Base-by-base conservation (phyloP, 1,140 invertebrate genomes). In the Drosophila parabipectinata region DNA sequence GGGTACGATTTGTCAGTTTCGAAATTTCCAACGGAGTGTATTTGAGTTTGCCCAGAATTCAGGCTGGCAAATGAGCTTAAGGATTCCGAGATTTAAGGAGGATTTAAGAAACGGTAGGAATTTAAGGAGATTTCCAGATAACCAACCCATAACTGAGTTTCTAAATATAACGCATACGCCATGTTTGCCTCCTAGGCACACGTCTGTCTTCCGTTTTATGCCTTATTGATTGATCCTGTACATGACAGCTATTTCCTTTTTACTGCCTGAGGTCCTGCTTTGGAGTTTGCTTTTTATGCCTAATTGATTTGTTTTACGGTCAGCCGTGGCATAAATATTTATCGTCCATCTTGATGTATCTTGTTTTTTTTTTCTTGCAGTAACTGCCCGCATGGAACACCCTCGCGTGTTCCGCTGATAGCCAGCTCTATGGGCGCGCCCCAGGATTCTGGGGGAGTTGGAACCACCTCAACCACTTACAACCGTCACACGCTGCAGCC, bases 391-490 rank as follows among this genome's bases (percentile, higher is more conserved):
- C 95, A 95, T 78, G 95, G 95, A 59, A 96, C 95, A 6, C 95
- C 95, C 48, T 96, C 95, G 47, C 92, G 95, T 79, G 93, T 96
- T 74, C 95, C 95, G 66, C 92, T 96, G 56, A 95, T 96, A 79
- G 83, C 83, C 28, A 88, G 75, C 39, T 56, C 94, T 32, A 14
- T 88, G 55, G 57, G 52, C 34, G 92, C 78, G 63, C 21, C 68
- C 21, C 82, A 81, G 28, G 90, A 92, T 21, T 56, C 54, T 2
- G 26, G 50, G 28, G 21, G 45, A 5, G 15, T 1, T 57, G 77
- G 3, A 62, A 62, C 47, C 18, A 75, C 87, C 18, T 71, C 81
- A 8, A 79, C 84, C 28, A 64, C 84, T n/a, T 84, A 90, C 32
- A 80, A 90, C 45, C 84, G 90, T 0, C 90, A 91, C 48, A 84